Conservation (phyloP, 1,140 invertebrate species). For the Philopotamus ludificatus region DNA sequence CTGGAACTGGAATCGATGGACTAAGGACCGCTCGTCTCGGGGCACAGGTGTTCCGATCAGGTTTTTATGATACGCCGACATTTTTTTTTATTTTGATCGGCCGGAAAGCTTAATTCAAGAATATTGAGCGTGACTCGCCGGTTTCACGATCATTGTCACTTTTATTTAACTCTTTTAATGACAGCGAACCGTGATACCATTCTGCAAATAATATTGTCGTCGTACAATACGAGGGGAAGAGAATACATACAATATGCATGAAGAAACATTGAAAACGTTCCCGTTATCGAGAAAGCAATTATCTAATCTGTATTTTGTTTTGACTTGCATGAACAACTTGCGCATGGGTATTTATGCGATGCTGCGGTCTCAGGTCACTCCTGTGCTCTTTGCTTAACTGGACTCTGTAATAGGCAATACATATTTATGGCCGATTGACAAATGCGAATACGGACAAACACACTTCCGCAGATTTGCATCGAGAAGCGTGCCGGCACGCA, state of each 20-base stretch:
- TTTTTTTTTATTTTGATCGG: neutral
- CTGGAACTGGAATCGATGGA: neutral
- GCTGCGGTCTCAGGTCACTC: too few relatives aligned
- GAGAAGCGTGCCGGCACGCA: too few relatives aligned
- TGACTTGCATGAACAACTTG: too few relatives aligned
- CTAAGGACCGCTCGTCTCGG: neutral
- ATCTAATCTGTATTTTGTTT: too few relatives aligned
- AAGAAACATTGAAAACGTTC: too few relatives aligned
- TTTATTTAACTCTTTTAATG: neutral
- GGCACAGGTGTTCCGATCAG: neutral
- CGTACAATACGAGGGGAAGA: neutral
- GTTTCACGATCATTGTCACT: slow-evolving; percentile 10
- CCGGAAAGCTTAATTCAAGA: slow-evolving; percentile 4
- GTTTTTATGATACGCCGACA: neutral
- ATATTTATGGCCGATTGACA: too few relatives aligned
- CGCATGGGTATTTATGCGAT: too few relatives aligned
- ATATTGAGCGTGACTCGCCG: slow-evolving; percentile 3
- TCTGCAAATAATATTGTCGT: neutral
- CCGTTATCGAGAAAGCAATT: too few relatives aligned
- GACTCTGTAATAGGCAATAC: too few relatives aligned
- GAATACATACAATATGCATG: neutral
- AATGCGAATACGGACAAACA: too few relatives aligned
- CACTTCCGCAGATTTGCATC: too few relatives aligned
- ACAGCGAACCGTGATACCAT: neutral
- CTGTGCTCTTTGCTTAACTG: too few relatives aligned